phyloP scores from a whole-genome alignment of 2,113 vertebrate genomes.

The Pseudopipra pipra region DNA sequence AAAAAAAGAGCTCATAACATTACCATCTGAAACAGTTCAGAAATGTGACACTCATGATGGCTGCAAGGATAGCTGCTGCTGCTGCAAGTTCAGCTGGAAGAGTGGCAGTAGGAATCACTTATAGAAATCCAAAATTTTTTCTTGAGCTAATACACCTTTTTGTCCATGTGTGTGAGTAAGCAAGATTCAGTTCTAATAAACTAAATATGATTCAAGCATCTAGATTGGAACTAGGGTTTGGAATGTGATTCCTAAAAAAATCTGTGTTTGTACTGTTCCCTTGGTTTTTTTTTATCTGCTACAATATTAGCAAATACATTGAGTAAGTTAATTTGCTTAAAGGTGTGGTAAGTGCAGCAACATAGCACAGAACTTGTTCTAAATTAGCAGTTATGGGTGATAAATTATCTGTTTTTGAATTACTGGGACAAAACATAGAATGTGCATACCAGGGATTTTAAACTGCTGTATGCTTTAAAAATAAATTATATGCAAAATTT shows the following conservation, averaged over 20 bases:
- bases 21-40: background rate
- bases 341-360: background rate
- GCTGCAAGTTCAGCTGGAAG: background rate
- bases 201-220: background rate
- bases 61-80: background rate
- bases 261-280: rapidly evolving
- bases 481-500: background rate
- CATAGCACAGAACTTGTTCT: background rate
- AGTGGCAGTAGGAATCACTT: background rate
- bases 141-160: background rate
- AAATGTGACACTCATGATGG: background rate
- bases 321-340: background rate
- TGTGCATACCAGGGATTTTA: background rate
- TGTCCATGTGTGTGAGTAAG: background rate
- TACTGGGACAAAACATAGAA: background rate
- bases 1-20: background rate
- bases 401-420: background rate
- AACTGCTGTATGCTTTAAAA: background rate
- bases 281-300: background rate
- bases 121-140: background rate
- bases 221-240: background rate
- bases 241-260: background rate
- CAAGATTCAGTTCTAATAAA: background rate
- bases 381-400: background rate
- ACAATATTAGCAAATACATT: background rate